Base-by-base conservation (phyloP, 2,113 vertebrate genomes). In the Probosciger aterrimus region DNA sequence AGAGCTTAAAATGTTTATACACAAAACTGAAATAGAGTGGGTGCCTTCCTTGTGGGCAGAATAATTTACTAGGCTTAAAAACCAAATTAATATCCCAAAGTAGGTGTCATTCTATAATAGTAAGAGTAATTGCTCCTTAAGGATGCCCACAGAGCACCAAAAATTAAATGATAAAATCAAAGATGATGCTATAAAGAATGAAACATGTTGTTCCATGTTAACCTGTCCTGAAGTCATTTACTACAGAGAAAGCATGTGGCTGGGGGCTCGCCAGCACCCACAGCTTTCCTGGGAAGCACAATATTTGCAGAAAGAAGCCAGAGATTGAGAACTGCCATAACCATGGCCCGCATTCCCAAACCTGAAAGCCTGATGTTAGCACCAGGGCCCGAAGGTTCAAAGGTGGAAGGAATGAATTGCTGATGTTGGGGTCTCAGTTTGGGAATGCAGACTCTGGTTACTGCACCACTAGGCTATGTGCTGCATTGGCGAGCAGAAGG, bases 191-290 rank as follows among this genome's bases (percentile, higher is more conserved):
- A 62, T 12, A 69, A 92, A 79, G 62, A 92, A 35, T 13, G 18
- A 88, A 78, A 68, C 9, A 0, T 0, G 2, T 35, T 83, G 60
- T 50, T n/a, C 8, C 59, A 78, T 0, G 5, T 13, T 46, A 77
- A 81, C 14, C 60, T 63, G 25, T 71, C 50, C 49, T 59, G 52
- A 85, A 69, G 37, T 49, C 12, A 74, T 33, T 65, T 53, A 57
- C 44, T n/a, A 16, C 41, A 70, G 35, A 71, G 15, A 24, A 69
- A 14, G 33, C 2, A 25, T 7, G 28, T 44, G 44, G 44, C 43
- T 12, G 1, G 31, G 28, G 33, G 18, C 28, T 70, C 2, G 1
- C 4, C 31, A 49, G 81, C 13, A n/a, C 37, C 44, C 4, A 2
- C 57, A 60, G 75, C 44, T 69, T 85, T n/a, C 57, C 39, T 24